Percentiles rank a stretch among this genome's conserved stretches.
phyloP scores from a whole-genome alignment of 30 jellyfish, hydroid and myxozoan species.

The Chironex yamaguchii region DNA sequence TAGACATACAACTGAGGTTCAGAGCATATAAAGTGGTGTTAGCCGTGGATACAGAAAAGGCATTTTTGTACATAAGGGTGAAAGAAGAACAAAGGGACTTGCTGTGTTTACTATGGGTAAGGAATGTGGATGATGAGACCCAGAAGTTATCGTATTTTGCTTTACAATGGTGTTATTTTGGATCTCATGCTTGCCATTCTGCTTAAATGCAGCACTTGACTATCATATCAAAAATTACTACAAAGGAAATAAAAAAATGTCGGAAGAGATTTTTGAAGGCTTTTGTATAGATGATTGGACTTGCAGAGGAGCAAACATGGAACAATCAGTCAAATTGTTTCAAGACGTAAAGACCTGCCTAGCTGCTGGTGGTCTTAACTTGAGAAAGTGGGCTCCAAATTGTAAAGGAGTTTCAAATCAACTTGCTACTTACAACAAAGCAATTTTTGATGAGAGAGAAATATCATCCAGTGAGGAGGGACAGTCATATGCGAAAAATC shows the following conservation, averaged over 20 bases:
- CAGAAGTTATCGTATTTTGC: background rate
- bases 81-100: slow-evolving; percentile 1
- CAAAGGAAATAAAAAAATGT: slow-evolving; percentile 11
- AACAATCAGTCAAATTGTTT: background rate
- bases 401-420: background rate
- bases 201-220: slow-evolving; percentile 36
- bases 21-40: slow-evolving; percentile 12
- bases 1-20: background rate
- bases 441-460: background rate
- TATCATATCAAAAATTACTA: slow-evolving; percentile 12
- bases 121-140: background rate
- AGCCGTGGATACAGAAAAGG: slow-evolving; percentile 20
- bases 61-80: background rate
- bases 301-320: slow-evolving; percentile 29
- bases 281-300: slow-evolving; percentile 56
- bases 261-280: slow-evolving; percentile 9
- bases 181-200: slow-evolving; percentile 39
- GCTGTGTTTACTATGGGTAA: background rate
- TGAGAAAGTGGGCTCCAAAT: slow-evolving; percentile 57
- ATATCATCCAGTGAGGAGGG: background rate
- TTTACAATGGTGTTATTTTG: slow-evolving; percentile 24
- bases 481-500: slow-evolving; percentile 5
- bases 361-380: slow-evolving; percentile 47
- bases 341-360: slow-evolving; percentile 33
- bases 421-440: background rate